Conservation (phyloP, 2,797 vertebrate species). For the Pseudochromis fuscus region DNA sequence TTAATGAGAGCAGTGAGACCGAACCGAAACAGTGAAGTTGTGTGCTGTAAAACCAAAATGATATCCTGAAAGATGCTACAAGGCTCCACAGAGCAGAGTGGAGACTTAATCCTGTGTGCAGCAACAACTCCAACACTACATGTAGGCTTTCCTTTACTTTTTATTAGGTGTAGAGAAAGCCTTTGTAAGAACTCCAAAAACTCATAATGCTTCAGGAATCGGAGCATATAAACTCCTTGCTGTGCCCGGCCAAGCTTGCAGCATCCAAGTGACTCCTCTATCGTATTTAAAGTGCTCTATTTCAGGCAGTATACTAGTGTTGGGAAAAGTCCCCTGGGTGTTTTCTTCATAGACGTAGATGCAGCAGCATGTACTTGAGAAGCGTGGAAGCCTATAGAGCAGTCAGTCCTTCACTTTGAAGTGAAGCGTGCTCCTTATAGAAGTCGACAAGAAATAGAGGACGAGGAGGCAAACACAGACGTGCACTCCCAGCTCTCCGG, state of each 20-base stretch:
- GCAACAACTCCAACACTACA: too few species aligned
- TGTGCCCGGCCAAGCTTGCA: constrained; percentile 17
- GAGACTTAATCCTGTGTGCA: neutral
- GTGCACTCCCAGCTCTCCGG: constrained; percentile 10
- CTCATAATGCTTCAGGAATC: neutral
- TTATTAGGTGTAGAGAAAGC: too few species aligned
- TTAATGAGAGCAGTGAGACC: neutral
- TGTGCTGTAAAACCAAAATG: neutral
- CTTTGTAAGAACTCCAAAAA: too few species aligned
- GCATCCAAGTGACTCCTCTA: constrained; percentile 14
- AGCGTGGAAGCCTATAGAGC: constrained; percentile 17
- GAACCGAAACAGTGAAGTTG: neutral
- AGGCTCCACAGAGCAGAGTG: too few species aligned
- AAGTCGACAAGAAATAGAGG: constrained; percentile 16
- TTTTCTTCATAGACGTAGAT: constrained; percentile 29
- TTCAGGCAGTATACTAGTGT: constrained; percentile 21
- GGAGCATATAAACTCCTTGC: neutral
- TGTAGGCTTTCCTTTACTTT: too few species aligned
- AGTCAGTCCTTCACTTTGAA: constrained; percentile 13
- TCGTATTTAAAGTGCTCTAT: constrained; percentile 53
- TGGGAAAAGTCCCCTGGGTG: constrained; percentile 8
- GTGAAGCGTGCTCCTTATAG: constrained; percentile 31
- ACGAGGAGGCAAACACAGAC: constrained; percentile 28
- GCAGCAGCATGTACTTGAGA: constrained; percentile 16
- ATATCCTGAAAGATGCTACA: neutral